Conservation (phyloP, 1,140 invertebrate genomes). For the Belonocnema kinseyi region DNA sequence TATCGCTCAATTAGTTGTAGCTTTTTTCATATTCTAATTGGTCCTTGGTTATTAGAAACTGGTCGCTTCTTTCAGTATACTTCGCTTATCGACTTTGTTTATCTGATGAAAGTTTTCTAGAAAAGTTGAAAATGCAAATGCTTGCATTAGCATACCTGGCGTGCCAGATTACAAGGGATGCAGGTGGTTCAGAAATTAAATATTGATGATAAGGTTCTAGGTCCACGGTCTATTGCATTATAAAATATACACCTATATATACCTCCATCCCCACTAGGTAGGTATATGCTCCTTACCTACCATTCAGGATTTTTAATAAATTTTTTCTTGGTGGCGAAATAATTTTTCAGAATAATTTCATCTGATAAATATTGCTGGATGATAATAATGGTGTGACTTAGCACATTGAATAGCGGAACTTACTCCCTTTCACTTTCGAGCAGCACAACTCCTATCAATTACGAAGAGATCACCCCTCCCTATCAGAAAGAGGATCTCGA, state of each 20-base stretch:
- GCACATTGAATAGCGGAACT: not conserved
- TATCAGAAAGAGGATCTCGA: not conserved
- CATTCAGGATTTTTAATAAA: not conserved
- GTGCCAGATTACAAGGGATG: slow-evolving; percentile 21
- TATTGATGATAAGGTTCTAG: slow-evolving; percentile 20
- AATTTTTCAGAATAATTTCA: too few relatives aligned
- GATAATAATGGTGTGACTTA: not conserved
- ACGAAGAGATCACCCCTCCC: not conserved
- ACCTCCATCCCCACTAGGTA: not conserved
- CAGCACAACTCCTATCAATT: not conserved
- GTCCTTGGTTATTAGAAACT: not conserved
- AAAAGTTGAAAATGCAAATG: slow-evolving; percentile 35
- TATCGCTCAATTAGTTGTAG: not conserved
- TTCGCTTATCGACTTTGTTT: not conserved
- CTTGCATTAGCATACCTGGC: slow-evolving; percentile 35
- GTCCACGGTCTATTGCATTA: not conserved
- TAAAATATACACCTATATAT: not conserved
- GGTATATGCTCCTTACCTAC: not conserved
- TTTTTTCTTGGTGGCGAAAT: too few relatives aligned
- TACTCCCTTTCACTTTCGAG: not conserved
- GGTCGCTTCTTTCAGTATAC: not conserved
- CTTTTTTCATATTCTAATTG: slow-evolving; percentile 10
- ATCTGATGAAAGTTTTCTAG: slow-evolving; percentile 35
- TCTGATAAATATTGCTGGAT: too few relatives aligned
- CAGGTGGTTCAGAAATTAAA: slow-evolving; percentile 11